These are phyloP conservation scores for Diarsia rubi DNA, from an alignment of 2,888 invertebrate species.

Conservation along the genomic window DNA sequence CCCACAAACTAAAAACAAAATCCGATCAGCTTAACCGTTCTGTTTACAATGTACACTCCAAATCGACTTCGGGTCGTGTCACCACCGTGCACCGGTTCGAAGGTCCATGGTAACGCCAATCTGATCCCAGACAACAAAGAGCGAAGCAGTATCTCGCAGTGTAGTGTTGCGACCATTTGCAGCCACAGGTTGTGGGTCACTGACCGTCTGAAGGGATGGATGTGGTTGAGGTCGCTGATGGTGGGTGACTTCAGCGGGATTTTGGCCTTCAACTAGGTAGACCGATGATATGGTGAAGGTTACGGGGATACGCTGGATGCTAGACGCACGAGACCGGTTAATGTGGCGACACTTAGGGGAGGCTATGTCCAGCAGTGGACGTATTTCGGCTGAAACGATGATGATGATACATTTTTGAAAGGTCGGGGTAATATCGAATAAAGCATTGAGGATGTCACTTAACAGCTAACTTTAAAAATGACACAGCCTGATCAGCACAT, in stretches of 20 bases:
- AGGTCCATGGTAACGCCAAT: constrained; percentile 37
- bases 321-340: too few relatives aligned
- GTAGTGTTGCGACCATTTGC: constrained; percentile 46
- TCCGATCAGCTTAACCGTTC: neutral
- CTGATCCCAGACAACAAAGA: constrained; percentile 68
- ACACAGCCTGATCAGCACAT: neutral
- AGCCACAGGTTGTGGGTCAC: constrained; percentile 58
- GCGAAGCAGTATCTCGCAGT: constrained; percentile 42
- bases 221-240: neutral
- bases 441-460: neutral
- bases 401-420: neutral
- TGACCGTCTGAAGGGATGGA: constrained; percentile 53
- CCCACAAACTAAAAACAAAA: constrained; percentile 22
- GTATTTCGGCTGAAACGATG: too few relatives aligned
- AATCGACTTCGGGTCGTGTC: constrained; percentile 35
- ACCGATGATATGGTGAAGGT: too few relatives aligned
- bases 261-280: neutral
- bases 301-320: too few relatives aligned
- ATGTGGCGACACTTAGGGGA: too few relatives aligned
- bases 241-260: neutral
- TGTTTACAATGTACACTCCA: constrained; percentile 29
- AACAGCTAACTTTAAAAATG: neutral
- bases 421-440: neutral
- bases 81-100: constrained; percentile 1
- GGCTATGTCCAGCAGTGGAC: too few relatives aligned